Evolutionary conservation across 2,113 vertebrate species (phyloP), one percentile per base, ranked within the genome.

Genomic region (Leucosticte australis): DNA sequence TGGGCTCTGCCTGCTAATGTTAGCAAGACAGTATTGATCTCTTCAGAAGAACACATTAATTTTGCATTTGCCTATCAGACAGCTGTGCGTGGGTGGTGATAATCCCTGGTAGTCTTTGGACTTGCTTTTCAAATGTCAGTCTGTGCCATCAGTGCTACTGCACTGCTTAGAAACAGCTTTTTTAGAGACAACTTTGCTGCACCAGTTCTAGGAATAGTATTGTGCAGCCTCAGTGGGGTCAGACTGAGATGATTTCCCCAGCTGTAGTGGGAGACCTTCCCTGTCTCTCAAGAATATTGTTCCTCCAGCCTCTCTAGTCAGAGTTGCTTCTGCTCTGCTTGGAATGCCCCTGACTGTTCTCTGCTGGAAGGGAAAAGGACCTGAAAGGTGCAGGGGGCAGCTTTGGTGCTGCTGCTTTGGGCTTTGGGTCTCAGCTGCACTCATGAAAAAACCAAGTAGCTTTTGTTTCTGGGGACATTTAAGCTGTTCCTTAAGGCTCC

Each of bases 31-130:
- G 28, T 85, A 91, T 94, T 71, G 91, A 92, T 94, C 83, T 88
- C 78, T 63, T 44, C 21, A 87, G 53, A 74, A 87, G 79, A 82
- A 82, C 64, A 74, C 70, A 33, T 83, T 71, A 49, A 62, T 80
- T 93, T 83, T 83, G 67, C 75, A 86, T 94, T 96, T 95, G 30
- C 63, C 27, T 62, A 52, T 94, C 94, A 83, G 76, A 52, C 94
- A 87, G 87, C 79, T 87, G 74, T 31, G 91, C 0, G 87, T 56
- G 30, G 95, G 93, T 53, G 57, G 81, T 78, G 80, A 75, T 84
- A 87, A 89, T 92, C 91, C 88, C 75, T 6, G 85, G 17, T 60
- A 73, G 74, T 64, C 88, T 84, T 82, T 84, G 91, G 94, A 68
- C 87, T 84, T 8, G 7, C 78, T 91, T 92, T 82, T 85, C 74